phyloP scores from a whole-genome alignment of 2,113 vertebrate species.

The Cettia cetti region DNA sequence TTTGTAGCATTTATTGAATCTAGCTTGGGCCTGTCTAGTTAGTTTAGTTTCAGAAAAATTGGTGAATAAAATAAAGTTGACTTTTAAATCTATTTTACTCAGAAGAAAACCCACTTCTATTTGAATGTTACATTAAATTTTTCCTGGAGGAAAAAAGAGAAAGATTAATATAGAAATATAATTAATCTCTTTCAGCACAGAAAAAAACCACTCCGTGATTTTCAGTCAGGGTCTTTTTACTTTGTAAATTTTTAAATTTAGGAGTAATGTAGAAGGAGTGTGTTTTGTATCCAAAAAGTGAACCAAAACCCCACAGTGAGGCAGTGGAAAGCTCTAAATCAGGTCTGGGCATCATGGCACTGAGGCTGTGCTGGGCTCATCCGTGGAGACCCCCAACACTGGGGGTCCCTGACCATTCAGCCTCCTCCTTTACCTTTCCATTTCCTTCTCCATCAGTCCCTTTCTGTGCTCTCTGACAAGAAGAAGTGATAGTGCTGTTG shows the following conservation, averaged over 20 bases:
- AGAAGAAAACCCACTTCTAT: background rate
- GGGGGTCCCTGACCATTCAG: fast-evolving
- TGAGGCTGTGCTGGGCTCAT: fast-evolving
- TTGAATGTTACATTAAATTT: background rate
- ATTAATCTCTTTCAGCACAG: background rate
- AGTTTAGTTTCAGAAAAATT: background rate
- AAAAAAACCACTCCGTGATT: background rate
- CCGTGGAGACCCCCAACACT: background rate
- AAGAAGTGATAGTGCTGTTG: constrained; percentile 9
- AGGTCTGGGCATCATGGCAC: fast-evolving
- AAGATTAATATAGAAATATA: background rate
- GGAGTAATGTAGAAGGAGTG: fast-evolving
- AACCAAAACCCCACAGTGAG: background rate
- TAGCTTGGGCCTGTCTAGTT: background rate
- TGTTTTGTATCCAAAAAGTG: background rate
- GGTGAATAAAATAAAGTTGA: background rate
- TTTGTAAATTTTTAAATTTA: background rate
- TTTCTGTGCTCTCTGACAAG: background rate
- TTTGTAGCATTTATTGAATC: background rate
- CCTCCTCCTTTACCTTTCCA: background rate
- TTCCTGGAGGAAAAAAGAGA: background rate
- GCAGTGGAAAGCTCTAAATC: background rate
- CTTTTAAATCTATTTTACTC: background rate
- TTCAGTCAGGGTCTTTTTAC: background rate
- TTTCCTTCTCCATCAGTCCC: background rate